Percentiles rank a stretch among this genome's conserved stretches.
phyloP scores from a whole-genome alignment of 2,888 invertebrate species.

The Phaedon cochleariae region DNA sequence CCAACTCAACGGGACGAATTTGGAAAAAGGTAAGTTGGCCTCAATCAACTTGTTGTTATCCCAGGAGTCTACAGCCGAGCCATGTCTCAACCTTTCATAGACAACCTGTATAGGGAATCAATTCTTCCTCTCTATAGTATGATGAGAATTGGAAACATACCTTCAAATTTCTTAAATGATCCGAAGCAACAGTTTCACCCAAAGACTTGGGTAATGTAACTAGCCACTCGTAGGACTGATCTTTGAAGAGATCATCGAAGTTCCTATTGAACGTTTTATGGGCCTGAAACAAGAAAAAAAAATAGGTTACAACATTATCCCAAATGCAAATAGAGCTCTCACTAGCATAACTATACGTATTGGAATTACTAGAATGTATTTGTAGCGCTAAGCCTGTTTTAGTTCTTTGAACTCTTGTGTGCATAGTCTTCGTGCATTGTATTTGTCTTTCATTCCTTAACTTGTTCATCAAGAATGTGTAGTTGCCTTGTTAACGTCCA shows the following conservation, averaged over 20 bases:
- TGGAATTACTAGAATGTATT: no score
- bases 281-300: constrained; percentile 19
- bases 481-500: not conserved
- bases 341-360: no score
- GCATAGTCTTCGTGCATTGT: not conserved
- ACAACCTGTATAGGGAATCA: no score
- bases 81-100: no score
- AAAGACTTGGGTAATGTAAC: constrained; percentile 6
- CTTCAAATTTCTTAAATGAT: not conserved
- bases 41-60: no score
- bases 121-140: no score
- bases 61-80: no score
- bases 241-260: constrained; percentile 11
- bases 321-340: no score
- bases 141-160: no score
- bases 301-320: not conserved
- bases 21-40: no score
- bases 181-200: not conserved
- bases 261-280: constrained; percentile 9
- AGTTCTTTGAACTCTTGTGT: constrained; percentile 16
- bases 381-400: constrained; percentile 7
- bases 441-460: constrained; percentile 9
- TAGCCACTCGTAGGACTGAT: constrained; percentile 9
- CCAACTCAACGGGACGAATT: no score
- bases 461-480: constrained; percentile 51